Conservation (phyloP, 2,888 invertebrate genomes). For the Suillia variegata region DNA sequence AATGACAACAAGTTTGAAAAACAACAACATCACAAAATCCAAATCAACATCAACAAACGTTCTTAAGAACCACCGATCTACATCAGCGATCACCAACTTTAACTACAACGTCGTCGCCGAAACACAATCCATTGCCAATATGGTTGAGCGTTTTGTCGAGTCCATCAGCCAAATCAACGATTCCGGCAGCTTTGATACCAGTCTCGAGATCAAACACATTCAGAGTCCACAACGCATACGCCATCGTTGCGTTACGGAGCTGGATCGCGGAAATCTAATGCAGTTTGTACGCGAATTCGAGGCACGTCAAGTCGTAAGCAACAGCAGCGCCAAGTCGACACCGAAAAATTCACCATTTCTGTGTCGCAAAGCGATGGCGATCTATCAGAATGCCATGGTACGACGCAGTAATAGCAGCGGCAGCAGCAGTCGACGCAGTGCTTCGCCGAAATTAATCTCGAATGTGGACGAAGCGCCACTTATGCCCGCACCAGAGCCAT, state of each 20-base stretch:
- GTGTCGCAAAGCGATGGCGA: slow-evolving; percentile 45
- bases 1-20: no score
- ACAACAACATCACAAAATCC: no score
- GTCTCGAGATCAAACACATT: slow-evolving; percentile 58
- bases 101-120: not conserved
- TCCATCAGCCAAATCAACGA: slow-evolving; percentile 57
- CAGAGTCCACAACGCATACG: slow-evolving; percentile 39
- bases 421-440: slow-evolving; percentile 33
- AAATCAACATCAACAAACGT: no score
- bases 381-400: slow-evolving; percentile 38
- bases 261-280: slow-evolving; percentile 53
- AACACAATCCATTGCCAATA: slow-evolving; percentile 34
- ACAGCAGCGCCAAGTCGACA: slow-evolving; percentile 34
- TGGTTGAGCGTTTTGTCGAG: slow-evolving; percentile 58
- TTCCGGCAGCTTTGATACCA: slow-evolving; percentile 59
- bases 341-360: slow-evolving; percentile 41
- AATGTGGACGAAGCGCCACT: slow-evolving; percentile 37
- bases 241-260: slow-evolving; percentile 53
- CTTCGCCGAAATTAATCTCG: not conserved
- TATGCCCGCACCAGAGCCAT: slow-evolving; percentile 34
- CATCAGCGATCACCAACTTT: not conserved
- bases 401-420: slow-evolving; percentile 30
- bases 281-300: slow-evolving; percentile 55
- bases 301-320: slow-evolving; percentile 35
- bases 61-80: no score